These are phyloP conservation scores for Simalia tracyae DNA, from an alignment of 2,797 vertebrate genomes.

Conservation along the genomic window DNA sequence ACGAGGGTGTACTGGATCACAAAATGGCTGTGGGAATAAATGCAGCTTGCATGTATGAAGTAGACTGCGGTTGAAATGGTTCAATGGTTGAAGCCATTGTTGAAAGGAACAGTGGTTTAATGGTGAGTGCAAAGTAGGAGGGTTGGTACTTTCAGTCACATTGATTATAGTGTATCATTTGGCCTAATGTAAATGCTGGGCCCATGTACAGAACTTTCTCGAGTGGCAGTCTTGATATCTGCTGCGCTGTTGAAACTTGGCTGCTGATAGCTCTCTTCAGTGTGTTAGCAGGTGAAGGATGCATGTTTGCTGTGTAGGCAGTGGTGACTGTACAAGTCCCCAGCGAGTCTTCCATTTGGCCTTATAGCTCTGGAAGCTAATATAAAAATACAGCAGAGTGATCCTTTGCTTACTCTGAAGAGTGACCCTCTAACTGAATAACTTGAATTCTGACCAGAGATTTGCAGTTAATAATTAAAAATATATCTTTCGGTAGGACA, in stretches of 20 bases:
- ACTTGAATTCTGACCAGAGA: neutral
- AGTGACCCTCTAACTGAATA: neutral
- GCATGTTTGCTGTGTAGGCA: neutral
- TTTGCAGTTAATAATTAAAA: neutral
- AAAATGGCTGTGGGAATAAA: neutral
- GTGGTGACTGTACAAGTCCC: neutral
- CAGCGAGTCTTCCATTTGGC: neutral
- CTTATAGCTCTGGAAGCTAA: neutral
- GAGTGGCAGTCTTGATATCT: neutral
- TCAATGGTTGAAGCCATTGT: neutral
- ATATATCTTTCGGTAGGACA: neutral
- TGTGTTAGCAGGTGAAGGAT: neutral
- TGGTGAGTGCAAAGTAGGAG: neutral
- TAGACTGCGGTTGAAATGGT: neutral
- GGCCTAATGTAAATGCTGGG: neutral
- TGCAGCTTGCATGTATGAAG: neutral
- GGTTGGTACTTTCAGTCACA: neutral
- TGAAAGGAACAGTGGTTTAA: neutral
- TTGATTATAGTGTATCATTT: neutral
- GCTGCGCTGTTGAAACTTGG: neutral
- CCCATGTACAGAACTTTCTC: neutral
- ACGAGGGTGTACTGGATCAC: neutral
- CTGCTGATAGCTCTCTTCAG: neutral
- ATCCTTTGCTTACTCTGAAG: neutral
- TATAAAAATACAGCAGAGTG: neutral